Conservation (phyloP, 92 coral and sea anemone genomes). For the Zoanthus sansibaricus region DNA sequence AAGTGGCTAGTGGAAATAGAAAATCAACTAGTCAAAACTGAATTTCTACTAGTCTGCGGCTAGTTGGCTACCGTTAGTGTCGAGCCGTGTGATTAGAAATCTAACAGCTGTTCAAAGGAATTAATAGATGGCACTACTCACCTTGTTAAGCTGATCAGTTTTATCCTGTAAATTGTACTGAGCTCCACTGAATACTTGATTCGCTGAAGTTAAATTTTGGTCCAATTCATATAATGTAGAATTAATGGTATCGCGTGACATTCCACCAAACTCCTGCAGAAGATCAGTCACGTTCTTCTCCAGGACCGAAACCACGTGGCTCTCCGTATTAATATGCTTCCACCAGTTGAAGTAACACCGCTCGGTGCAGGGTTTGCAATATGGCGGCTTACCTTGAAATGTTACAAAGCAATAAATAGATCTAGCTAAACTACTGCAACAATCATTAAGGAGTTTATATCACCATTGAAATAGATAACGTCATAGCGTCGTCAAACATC, state of each 20-base stretch:
- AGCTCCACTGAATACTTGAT: conserved; percentile 79
- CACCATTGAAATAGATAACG: too few species aligned
- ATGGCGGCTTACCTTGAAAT: conserved; percentile 70
- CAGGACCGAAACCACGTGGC: conserved; percentile 59
- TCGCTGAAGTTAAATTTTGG: conserved; percentile 71
- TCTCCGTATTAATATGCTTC: conserved; percentile 71
- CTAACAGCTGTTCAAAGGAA: too few species aligned
- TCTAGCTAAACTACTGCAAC: too few species aligned
- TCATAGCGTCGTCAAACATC: too few species aligned
- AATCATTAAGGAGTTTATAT: too few species aligned
- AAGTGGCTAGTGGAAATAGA: too few species aligned
- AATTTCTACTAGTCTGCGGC: too few species aligned
- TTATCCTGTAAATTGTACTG: conserved; percentile 69
- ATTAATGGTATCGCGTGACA: conserved; percentile 85
- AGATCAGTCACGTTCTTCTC: conserved; percentile 75
- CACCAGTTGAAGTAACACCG: conserved; percentile 92
- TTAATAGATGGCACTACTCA: conserved; percentile 21
- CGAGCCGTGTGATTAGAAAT: too few species aligned
- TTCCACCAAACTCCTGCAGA: conserved; percentile 80
- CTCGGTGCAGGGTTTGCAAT: conserved; percentile 83
- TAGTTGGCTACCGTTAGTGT: too few species aligned
- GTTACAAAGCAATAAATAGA: background rate
- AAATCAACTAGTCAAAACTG: too few species aligned
- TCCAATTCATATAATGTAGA: conserved; percentile 74
- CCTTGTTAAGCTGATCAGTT: conserved; percentile 75